Evolutionary conservation across 2,113 vertebrate species (phyloP).

Genomic region (Pipra filicauda): DNA sequence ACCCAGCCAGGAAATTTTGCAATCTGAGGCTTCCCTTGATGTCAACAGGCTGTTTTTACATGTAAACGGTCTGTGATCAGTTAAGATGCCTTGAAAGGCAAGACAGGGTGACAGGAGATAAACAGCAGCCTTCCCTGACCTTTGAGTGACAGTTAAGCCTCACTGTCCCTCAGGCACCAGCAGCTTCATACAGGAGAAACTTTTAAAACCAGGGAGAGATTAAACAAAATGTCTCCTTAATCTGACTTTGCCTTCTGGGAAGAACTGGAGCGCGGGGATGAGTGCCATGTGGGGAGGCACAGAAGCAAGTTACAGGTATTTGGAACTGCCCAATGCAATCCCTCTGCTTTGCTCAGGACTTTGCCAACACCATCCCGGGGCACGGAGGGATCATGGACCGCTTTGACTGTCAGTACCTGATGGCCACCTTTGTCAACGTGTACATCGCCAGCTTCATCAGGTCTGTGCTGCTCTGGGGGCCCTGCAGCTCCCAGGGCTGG

Average conservation of each 20-base stretch:
- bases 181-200: neutral
- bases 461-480: slow-evolving; percentile 53
- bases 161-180: neutral
- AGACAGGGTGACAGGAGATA: neutral
- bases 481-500: too few relatives aligned
- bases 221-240: neutral
- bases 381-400: slow-evolving; percentile 98
- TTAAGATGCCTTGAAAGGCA: neutral
- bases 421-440: slow-evolving; percentile 99
- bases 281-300: accelerated
- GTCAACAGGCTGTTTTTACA: neutral
- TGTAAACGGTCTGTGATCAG: neutral
- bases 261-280: accelerated
- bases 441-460: slow-evolving; percentile 99
- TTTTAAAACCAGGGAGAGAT: neutral
- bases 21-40: slow-evolving; percentile 10
- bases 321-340: neutral
- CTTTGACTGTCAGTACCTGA: slow-evolving; percentile 98
- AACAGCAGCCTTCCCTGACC: neutral
- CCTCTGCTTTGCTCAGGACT: slow-evolving; percentile 79
- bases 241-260: neutral
- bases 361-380: slow-evolving; percentile 96
- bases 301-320: accelerated
- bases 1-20: neutral
- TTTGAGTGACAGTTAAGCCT: neutral